Evolutionary conservation across 2,888 invertebrate species (phyloP), one percentile per base, ranked within the genome.

Genomic region (Amaurobius ferox): DNA sequence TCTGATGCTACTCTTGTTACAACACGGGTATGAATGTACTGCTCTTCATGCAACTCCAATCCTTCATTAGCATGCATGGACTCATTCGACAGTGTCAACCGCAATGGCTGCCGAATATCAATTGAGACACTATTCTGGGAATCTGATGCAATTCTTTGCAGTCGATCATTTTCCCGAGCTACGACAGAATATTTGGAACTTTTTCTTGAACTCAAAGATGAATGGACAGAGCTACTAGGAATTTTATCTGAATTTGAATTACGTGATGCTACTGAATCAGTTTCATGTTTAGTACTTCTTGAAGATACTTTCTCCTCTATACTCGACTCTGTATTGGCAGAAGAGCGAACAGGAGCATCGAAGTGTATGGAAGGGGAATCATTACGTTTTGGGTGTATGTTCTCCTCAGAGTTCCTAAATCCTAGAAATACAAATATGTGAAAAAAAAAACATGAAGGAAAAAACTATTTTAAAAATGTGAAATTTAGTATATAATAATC

Each of bases 1-100:
- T 86, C 89, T 32, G 87, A 81, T 26, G 88, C 86, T 61, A 89
- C 85, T 74, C 74, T 77, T 11, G 71, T 81, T 9, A 86, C 79
- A 35, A 79, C 66, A 28, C 74, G 74, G 23, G 86, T 39, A 23
- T 73, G 74, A 29, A 76, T 32, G 32, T 78, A 79, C 35, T 73
- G 70, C 23, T 66, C 44, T 35, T 68, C 40, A 28, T 55, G 55
- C 55, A 55, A 23, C 2, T 55, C 23, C 2, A 55, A 6, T 23
- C 16, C 55, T 3, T 55, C 23, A 11, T 55, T 55, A 23, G 55
- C 1, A 5, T 55, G 30, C 19, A 66, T 11, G 1, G 66, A 19
- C 6, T 70, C 68, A 83, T 83, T 71, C n/a, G 81, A 48, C 32
- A 76, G 11, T 19, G 76, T 76, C 28, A 83, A 32, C 71, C 70